Conservation (phyloP, 2,113 vertebrate species). For the Suncus etruscus region DNA sequence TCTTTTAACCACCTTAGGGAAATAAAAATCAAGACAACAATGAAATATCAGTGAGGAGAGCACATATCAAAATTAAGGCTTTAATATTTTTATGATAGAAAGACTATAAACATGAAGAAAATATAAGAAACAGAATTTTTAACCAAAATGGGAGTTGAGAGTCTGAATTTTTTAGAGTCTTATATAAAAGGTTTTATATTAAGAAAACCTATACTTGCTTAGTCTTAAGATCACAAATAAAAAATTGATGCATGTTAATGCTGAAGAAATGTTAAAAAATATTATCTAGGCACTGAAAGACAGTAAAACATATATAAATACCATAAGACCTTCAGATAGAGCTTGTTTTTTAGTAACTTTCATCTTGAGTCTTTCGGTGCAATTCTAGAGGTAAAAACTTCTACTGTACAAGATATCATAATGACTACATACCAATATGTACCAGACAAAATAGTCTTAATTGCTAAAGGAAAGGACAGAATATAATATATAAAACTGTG, state of each 20-base stretch:
- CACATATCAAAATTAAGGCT: not conserved
- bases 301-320: not conserved
- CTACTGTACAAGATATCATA: not conserved
- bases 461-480: slow-evolving; percentile 55
- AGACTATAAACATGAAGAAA: not conserved
- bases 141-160: slow-evolving; percentile 1
- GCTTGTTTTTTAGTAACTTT: slow-evolving; percentile 1
- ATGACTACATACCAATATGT: not conserved
- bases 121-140: not conserved
- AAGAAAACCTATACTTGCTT: not conserved
- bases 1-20: no score
- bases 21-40: no score
- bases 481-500: slow-evolving; percentile 70
- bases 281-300: slow-evolving; percentile 1
- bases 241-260: not conserved
- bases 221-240: slow-evolving; percentile 28
- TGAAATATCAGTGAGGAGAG: no score
- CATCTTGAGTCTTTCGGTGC: not conserved
- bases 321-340: not conserved
- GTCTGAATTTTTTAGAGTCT: not conserved
- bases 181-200: not conserved
- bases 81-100: not conserved
- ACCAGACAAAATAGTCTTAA: slow-evolving; percentile 44
- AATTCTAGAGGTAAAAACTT: not conserved
- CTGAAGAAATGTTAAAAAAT: not conserved